Base-by-base conservation (phyloP, 2,797 vertebrate genomes). In the Geotrypetes seraphini region DNA sequence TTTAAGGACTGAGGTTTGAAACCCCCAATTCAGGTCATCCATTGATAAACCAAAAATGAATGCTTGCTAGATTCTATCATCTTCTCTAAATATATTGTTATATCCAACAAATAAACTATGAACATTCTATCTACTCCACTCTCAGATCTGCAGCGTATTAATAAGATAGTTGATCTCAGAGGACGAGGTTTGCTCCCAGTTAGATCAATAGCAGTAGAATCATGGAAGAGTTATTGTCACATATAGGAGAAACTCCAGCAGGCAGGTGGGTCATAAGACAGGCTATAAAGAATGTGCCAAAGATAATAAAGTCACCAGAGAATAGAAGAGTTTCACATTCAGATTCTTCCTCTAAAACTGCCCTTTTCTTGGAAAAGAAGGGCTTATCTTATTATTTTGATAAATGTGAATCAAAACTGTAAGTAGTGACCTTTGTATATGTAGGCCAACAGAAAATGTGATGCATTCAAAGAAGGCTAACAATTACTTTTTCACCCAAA, bases 171-270 rank as follows among this genome's bases (percentile, higher is more conserved):
- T 6, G 47, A 34, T 44, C 51, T 66, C 57, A 33, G 14, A 1
- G 10, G 50, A 53, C 25, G 38, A 43, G 48, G 61, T 47, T 61
- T 34, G 57, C 48, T 41, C 36, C 41, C 65, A 57, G 60, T 65
- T 55, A 63, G 41, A 23, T 8, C 19, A 23, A 32, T 59, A 47
- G 53, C 27, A 33, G 19, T 24, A 51, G 22, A 19, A 22, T 1
- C 3, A 12, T n/a, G 28, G 31, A 35, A 33, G 30, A 16, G 19
- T 31, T 60, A 25, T 33, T 50, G 47, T 57, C 49, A 65, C 55
- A 58, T 45, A 57, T 55, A 59, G 62, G 36, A n/a, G n/a, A n/a
- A 62, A 28, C 37, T 36, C 17, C 21, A 13, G 29, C 14, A 55
- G 65, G 58, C 50, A 51, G 46, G 52, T 43, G 30, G 32, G 30